These are phyloP conservation scores for Galagoides demidoff DNA, from an alignment of 2,797 vertebrate species.

Conservation along the genomic window DNA sequence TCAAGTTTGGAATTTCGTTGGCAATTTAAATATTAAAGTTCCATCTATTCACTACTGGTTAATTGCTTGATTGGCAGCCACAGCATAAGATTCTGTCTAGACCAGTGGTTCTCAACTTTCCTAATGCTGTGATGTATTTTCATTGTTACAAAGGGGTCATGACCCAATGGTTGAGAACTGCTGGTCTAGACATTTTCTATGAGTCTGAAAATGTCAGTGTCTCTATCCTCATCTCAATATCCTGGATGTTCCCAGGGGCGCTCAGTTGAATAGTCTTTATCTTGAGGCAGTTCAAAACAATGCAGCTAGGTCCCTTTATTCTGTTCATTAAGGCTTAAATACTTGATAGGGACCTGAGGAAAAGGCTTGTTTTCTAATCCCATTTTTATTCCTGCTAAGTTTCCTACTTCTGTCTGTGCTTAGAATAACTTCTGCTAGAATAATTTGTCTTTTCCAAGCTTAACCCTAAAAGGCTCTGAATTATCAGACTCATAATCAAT, in stretches of 20 bases:
- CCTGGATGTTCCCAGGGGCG: neutral
- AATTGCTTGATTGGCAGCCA: neutral
- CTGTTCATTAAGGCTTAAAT: neutral
- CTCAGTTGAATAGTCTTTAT: neutral
- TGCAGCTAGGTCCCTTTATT: neutral
- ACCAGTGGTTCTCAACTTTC: neutral
- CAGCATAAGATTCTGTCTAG: constrained; percentile 41
- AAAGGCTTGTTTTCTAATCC: neutral
- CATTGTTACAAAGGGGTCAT: no score
- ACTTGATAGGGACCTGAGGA: neutral
- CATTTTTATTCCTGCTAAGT: neutral
- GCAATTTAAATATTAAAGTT: neutral
- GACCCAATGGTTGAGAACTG: no score
- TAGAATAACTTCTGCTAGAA: neutral
- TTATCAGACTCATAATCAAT: neutral
- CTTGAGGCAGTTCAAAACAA: constrained; percentile 2
- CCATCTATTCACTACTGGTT: neutral
- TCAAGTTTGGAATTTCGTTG: constrained; percentile 41
- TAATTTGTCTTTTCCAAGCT: neutral
- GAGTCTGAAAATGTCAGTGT: constrained; percentile 35
- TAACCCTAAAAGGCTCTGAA: constrained; percentile 21
- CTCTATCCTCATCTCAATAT: neutral
- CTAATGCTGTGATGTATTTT: no score
- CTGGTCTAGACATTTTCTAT: constrained; percentile 32
- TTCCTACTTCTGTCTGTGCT: neutral